Conservation (phyloP, 2,113 vertebrate species). For the Myodes glareolus region DNA sequence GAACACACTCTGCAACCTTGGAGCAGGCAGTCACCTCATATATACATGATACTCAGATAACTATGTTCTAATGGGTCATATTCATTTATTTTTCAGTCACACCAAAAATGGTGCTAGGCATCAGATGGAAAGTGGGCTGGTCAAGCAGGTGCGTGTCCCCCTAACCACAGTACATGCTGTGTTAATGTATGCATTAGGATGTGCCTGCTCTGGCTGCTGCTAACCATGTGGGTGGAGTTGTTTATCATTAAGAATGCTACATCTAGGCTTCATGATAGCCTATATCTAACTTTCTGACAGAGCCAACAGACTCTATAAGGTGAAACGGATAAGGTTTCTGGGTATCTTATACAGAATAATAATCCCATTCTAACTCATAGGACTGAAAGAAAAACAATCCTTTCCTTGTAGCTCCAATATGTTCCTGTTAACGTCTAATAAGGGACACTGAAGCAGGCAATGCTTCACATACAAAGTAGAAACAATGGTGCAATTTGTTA, state of each 20-base stretch:
- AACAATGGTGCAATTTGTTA: background rate
- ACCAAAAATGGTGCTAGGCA: background rate
- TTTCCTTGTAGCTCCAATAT: background rate
- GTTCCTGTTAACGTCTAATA: background rate
- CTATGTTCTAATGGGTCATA: background rate
- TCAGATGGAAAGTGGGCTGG: background rate
- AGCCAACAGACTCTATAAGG: background rate
- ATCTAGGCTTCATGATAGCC: background rate
- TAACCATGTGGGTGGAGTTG: too few relatives aligned
- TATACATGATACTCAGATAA: background rate
- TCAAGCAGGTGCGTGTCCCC: background rate
- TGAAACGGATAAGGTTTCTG: background rate
- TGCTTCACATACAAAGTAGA: background rate
- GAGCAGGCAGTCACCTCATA: background rate
- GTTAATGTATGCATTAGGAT: background rate
- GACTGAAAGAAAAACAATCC: background rate
- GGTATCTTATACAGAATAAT: background rate
- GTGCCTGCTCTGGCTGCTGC: background rate
- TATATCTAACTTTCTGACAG: background rate
- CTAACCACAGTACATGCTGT: background rate
- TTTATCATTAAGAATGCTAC: background rate
- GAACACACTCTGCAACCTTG: background rate
- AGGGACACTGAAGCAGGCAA: background rate
- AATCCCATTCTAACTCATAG: background rate
- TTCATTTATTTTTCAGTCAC: background rate